These are phyloP conservation scores for Morus bassanus DNA, from an alignment of 2,797 vertebrate genomes.

Conservation along the genomic window DNA sequence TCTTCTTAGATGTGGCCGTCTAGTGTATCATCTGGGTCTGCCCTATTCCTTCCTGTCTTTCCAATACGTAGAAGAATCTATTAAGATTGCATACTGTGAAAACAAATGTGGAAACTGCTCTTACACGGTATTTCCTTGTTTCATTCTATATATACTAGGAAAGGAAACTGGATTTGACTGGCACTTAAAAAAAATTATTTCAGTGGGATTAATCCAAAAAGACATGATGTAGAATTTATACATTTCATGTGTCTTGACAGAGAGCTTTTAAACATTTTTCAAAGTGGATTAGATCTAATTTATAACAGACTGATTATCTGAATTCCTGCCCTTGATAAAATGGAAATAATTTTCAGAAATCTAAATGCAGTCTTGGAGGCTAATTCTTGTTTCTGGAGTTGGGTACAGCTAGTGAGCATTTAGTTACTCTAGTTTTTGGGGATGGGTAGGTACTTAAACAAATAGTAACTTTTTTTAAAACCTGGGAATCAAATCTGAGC, in stretches of 20 bases:
- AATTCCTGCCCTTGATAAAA: background rate
- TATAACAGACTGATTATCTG: background rate
- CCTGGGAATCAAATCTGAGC: background rate
- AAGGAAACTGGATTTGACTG: background rate
- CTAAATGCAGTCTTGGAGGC: background rate
- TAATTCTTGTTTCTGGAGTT: background rate
- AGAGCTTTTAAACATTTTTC: background rate
- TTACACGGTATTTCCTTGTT: constrained; percentile 76
- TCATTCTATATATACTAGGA: background rate
- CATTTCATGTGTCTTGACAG: background rate
- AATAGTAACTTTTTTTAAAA: background rate
- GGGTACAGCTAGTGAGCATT: background rate
- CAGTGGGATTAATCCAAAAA: background rate
- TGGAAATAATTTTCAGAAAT: background rate
- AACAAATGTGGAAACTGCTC: constrained; percentile 85
- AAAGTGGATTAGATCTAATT: background rate
- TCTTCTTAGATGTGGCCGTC: constrained; percentile 87
- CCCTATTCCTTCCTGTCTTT: constrained; percentile 87
- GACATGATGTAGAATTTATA: accelerated
- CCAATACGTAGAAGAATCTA: constrained; percentile 84
- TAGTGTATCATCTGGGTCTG: constrained; percentile 86
- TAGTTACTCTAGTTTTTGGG: background rate
- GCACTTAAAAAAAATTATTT: background rate
- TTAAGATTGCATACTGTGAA: constrained; percentile 87
- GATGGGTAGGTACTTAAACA: background rate